Evolutionary conservation across 2,797 vertebrate genomes (phyloP), one percentile per base, ranked within the genome.

Genomic region (Mionectes olivaceus): DNA sequence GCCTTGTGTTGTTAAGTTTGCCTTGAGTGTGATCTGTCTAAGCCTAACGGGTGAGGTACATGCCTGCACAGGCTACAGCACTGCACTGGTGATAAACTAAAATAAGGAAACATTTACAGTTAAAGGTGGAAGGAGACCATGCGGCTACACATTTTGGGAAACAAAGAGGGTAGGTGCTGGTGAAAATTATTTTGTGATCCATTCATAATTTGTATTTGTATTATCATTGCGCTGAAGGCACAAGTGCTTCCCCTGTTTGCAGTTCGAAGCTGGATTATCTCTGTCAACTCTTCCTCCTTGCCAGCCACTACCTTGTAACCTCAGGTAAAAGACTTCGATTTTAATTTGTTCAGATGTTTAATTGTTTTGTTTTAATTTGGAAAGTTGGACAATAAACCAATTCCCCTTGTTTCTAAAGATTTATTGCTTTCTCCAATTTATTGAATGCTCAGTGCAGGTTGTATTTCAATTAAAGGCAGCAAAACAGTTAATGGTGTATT

Each of bases 241-340:
- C 0, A 19, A 2, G 27, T 0, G 1, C 23, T 25, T 60, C 14
- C 13, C 25, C 14, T 2, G 1, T 32, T n/a, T 19, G 61, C 65
- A 39, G 43, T 4, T 63, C 37, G 43, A 44, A 49, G 49, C 35
- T 25, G 33, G 7, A 14, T 12, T 65, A 15, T 59, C 73, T 67
- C 39, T 57, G 21, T 18, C 60, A 73, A 25, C 30, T 24, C 57
- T 47, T 56, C 16, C 14, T 74, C 70, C 11, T 64, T 32, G 53
- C 30, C 53, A 77, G 56, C 8, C 49, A n/a, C 7, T 5, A 3
- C 1, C 5, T n/a, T 49, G 47, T 60, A 44, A 64, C 28, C 53
- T 25, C 11, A 32, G 70, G 52, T n/a, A 8, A 79, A 89, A 89
- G 30, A 39, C 52, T 67, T 70, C 47, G 11, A 8, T 43, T 93